Base-by-base conservation (phyloP, 2,113 vertebrate species). In the Rhabdornis inornatus region DNA sequence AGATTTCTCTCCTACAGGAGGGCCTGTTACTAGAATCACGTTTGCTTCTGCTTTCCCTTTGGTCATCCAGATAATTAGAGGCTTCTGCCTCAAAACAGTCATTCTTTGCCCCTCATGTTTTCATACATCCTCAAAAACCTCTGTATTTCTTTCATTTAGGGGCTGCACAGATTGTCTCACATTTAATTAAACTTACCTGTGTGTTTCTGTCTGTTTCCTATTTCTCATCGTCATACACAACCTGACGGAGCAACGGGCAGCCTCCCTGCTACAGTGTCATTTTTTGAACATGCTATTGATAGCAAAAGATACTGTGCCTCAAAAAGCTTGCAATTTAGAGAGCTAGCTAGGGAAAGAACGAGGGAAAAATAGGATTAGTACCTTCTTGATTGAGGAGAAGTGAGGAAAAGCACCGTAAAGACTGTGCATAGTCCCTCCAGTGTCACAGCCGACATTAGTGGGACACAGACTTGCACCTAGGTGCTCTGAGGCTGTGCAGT, bases 41-140 rank as follows among this genome's bases (percentile, higher is more conserved):
- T 83, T 94, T 93, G 56, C 83, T 69, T 84, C 72, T 79, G 69
- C 83, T 50, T 92, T 85, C 89, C 35, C 35, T 75, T 92, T 70
- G 57, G 68, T 85, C 42, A 20, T 72, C 45, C 57, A 80, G 50
- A 24, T 79, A 59, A 78, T 90, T 49, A 23, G 56, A 53, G 64
- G 50, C 53, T 96, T 87, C 74, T 94, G 61, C 83, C 52, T 75
- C 66, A 33, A 50, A 91, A 45, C 65, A 70, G 19, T 47, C 7
- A 2, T 76, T 74, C 47, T 92, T 74, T 45, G 28, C 47, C 44
- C 44, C 24, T 65, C 68, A 23, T 0, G 2, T 64, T 53, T 87
- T 69, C 3, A 3, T 52, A 28, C 17, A 4, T 61, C 53, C 17
- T 64, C 35, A 15, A 80, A 93, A 92, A 60, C 24, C 47, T 79